Evolutionary conservation across 2,888 invertebrate species (phyloP).

Genomic region (Blastobasis lacticolella): DNA sequence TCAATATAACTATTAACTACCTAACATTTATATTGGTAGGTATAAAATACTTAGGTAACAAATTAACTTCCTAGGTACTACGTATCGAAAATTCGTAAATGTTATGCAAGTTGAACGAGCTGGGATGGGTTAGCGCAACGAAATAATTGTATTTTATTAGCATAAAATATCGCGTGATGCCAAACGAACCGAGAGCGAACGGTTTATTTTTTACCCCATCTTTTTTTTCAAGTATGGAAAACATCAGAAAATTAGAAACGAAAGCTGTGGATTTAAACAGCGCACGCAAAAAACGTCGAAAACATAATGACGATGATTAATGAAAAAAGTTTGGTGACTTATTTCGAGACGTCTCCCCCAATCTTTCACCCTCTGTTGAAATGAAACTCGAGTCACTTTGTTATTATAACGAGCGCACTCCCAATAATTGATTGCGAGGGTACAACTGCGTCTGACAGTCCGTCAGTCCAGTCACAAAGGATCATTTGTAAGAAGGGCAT

Average conservation of each 20-base stretch:
- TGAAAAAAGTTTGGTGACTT: background rate
- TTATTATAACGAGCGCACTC: slow-evolving; percentile 8
- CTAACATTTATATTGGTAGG: too few species aligned
- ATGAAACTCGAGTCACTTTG: slow-evolving; percentile 5
- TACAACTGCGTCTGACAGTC: too few species aligned
- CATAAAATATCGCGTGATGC: slow-evolving; percentile 54
- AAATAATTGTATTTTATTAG: slow-evolving; percentile 63
- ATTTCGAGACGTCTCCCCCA: slow-evolving; percentile 9
- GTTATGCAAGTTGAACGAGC: slow-evolving; percentile 46
- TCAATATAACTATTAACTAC: too few species aligned
- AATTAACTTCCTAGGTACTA: too few species aligned
- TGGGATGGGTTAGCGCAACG: slow-evolving; percentile 35
- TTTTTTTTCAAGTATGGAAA: slow-evolving; percentile 23
- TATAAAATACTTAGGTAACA: too few species aligned
- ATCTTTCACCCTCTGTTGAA: slow-evolving; percentile 11
- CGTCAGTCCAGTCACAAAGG: too few species aligned
- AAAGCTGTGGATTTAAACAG: background rate
- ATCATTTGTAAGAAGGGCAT: background rate
- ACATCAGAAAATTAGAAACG: background rate
- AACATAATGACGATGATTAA: too few species aligned
- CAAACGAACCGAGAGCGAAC: slow-evolving; percentile 50
- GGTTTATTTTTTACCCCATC: slow-evolving; percentile 33
- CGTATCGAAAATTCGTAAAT: too few species aligned
- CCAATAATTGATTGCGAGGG: too few species aligned
- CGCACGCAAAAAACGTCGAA: too few species aligned